Conservation (phyloP, 2,797 vertebrate genomes). For the Pipistrellus pipistrellus region DNA sequence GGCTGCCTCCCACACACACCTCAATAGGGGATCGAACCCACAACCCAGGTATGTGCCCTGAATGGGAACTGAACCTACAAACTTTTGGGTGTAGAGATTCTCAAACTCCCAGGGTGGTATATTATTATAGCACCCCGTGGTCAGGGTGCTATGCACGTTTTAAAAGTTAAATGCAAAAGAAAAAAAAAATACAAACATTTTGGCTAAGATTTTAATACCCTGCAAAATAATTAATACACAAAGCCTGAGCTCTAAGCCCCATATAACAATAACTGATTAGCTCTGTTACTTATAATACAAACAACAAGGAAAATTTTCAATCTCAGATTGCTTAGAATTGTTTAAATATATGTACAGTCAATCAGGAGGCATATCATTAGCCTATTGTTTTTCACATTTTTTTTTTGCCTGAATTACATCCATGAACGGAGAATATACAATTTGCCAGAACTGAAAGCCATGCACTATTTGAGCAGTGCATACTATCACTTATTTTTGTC, state of each 20-base stretch:
- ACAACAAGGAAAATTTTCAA: not conserved
- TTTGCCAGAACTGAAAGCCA: conserved; percentile 1
- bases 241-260: not conserved
- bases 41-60: not conserved
- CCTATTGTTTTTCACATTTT: not conserved
- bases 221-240: not conserved
- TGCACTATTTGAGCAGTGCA: not conserved
- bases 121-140: too few species aligned
- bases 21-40: not conserved
- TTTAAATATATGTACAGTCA: not conserved
- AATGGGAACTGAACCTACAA: not conserved
- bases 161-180: not conserved
- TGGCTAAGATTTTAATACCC: not conserved
- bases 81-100: too few species aligned
- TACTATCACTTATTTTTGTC: not conserved
- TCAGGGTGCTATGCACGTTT: not conserved
- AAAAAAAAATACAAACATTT: not conserved
- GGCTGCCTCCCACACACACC: not conserved
- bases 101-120: too few species aligned
- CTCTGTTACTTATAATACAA: not conserved
- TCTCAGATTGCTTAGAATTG: not conserved
- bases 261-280: not conserved
- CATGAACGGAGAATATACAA: not conserved
- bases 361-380: not conserved
- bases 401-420: conserved; percentile 13